phyloP scores from a whole-genome alignment of 1,140 invertebrate species.

The Drosophila subpulchrella region DNA sequence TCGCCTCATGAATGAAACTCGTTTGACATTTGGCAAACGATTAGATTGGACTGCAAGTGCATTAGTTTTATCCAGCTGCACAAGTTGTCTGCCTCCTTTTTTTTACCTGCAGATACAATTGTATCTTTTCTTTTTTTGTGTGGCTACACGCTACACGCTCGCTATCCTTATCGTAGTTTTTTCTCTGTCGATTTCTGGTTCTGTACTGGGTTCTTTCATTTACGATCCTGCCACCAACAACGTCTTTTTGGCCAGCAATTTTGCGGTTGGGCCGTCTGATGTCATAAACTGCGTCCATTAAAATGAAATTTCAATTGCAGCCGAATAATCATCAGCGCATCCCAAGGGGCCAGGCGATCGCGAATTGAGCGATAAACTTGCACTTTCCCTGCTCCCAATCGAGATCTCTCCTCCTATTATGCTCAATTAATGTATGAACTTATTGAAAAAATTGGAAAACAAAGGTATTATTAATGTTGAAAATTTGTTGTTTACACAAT shows the following conservation, averaged over 20 bases:
- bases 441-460: not conserved
- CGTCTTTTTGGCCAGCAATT: conserved; percentile 33
- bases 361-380: conserved; percentile 65
- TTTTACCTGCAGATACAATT: conserved; percentile 66
- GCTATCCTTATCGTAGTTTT: conserved; percentile 14
- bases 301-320: conserved; percentile 27
- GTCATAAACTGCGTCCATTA: conserved; percentile 44
- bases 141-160: conserved; percentile 66
- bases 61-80: conserved; percentile 72
- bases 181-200: conserved; percentile 6
- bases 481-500: no score
- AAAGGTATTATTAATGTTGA: not conserved
- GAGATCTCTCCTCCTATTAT: conserved; percentile 13
- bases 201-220: conserved; percentile 19
- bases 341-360: conserved; percentile 12
- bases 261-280: conserved; percentile 36
- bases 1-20: conserved; percentile 62
- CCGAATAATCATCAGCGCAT: conserved; percentile 1
- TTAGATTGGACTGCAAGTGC: conserved; percentile 73
- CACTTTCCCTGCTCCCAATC: conserved; percentile 55
- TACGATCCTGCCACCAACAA: conserved; percentile 69
- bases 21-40: conserved; percentile 75
- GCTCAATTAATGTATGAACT: conserved; percentile 2
- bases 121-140: conserved; percentile 66
- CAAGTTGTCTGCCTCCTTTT: conserved; percentile 11